Evolutionary conservation across 2,113 vertebrate species (phyloP).

Genomic region (Neolamprologus fasciatus): DNA sequence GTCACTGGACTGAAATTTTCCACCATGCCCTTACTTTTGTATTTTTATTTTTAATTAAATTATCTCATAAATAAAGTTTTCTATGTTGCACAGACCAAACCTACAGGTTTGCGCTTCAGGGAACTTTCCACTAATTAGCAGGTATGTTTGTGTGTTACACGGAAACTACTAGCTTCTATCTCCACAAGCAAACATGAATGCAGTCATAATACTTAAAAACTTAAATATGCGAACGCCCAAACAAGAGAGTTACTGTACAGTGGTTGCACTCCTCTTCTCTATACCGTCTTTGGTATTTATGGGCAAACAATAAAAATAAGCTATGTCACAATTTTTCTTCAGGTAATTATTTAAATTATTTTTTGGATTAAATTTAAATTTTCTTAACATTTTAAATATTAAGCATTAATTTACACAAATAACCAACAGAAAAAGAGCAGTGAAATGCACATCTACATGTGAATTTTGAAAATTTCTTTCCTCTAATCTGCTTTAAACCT

Average conservation of each 20-base stretch:
- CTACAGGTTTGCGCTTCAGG: background rate
- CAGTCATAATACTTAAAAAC: background rate
- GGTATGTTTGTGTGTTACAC: background rate
- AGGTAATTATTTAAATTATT: background rate
- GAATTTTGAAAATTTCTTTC: background rate
- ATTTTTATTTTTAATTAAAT: background rate
- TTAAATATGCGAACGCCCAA: background rate
- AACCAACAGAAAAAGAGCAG: background rate
- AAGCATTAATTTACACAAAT: background rate
- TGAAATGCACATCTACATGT: background rate
- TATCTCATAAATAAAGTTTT: background rate
- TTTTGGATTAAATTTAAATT: background rate
- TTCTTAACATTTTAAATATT: background rate
- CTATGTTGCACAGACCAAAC: background rate
- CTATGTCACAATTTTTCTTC: background rate
- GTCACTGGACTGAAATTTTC: background rate
- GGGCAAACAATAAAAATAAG: background rate
- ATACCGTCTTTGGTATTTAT: background rate
- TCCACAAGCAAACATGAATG: background rate
- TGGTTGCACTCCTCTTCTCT: background rate
- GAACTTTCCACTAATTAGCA: background rate
- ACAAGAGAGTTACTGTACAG: background rate
- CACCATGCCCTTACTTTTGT: background rate
- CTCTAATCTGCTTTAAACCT: background rate
- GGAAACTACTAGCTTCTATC: background rate